These are phyloP conservation scores for Actinia tenebrosa DNA, from an alignment of 64 coral and sea anemone species.

Conservation along the genomic window DNA sequence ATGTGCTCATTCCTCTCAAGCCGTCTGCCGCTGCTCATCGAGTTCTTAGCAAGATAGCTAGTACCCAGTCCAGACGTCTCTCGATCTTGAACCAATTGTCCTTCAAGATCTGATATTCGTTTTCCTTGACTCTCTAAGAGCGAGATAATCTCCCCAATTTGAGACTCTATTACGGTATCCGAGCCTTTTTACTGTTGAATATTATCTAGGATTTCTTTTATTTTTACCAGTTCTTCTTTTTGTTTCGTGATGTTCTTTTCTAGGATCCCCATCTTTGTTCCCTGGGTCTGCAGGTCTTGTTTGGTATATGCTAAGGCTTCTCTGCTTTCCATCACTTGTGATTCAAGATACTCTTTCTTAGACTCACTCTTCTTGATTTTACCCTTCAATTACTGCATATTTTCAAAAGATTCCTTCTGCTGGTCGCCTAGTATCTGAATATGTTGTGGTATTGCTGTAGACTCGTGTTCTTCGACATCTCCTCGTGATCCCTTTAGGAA, in stretches of 20 bases:
- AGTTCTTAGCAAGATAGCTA: neutral
- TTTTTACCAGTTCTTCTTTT: neutral
- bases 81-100: neutral
- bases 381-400: neutral
- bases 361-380: neutral
- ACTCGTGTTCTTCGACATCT: neutral
- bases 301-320: neutral
- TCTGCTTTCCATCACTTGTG: neutral
- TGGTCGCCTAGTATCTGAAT: neutral
- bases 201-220: neutral
- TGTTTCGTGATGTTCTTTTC: neutral
- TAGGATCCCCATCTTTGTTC: neutral
- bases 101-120: neutral
- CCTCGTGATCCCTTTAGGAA: neutral
- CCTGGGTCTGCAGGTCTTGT: neutral
- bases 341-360: neutral
- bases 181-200: neutral
- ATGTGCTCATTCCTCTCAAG: constrained; percentile 28
- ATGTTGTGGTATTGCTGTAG: neutral
- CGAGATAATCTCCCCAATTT: neutral
- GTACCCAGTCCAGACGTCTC: neutral
- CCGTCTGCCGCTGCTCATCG: neutral
- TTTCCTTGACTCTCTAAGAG: neutral
- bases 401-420: neutral
- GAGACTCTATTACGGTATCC: neutral